Conservation (phyloP, 2,888 invertebrate species). For the Lutraria lutraria region DNA sequence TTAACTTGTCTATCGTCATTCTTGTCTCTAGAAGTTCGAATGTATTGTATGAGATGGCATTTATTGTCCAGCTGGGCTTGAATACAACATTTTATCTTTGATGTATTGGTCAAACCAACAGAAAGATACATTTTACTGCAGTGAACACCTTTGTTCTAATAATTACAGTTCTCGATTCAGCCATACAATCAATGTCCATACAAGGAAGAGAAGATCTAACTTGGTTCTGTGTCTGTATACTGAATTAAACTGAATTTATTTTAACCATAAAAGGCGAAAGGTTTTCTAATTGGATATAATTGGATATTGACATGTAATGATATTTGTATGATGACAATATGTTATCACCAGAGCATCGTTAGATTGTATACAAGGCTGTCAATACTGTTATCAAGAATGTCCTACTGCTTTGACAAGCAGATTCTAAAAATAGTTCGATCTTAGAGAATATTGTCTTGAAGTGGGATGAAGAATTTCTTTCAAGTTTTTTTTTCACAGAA, state of each 20-base stretch:
- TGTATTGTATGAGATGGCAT: neutral
- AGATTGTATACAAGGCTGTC: neutral
- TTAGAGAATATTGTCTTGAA: neutral
- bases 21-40: neutral
- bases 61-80: neutral
- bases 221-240: neutral
- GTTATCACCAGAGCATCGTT: neutral
- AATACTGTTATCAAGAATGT: slow-evolving; percentile 4
- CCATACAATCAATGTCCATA: neutral
- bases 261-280: neutral
- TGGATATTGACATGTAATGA: neutral
- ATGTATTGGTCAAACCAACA: neutral
- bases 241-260: neutral
- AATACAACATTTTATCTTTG: neutral
- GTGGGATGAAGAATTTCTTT: neutral
- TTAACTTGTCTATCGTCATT: neutral
- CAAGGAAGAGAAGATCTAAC: neutral
- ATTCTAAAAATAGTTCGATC: neutral
- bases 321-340: neutral
- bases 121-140: neutral
- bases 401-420: neutral
- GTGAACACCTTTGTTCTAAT: neutral
- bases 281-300: neutral
- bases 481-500: neutral
- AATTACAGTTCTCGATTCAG: neutral